Conservation (phyloP, 2,888 invertebrate genomes). For the Azorinus chamasolen region DNA sequence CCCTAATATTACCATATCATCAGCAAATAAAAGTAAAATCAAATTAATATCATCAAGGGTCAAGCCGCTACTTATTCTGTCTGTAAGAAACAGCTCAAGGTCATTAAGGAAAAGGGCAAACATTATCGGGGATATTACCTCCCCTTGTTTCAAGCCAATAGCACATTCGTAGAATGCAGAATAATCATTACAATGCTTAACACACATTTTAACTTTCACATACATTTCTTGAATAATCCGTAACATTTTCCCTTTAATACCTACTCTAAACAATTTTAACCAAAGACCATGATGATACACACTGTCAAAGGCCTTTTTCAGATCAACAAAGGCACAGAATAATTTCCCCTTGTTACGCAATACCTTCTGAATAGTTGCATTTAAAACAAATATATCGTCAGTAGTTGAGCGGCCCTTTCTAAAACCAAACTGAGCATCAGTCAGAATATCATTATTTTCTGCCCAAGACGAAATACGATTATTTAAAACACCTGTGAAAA, state of each 20-base stretch:
- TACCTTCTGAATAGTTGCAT: slow-evolving; percentile 4
- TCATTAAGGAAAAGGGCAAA: too few species aligned
- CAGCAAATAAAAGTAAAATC: too few species aligned
- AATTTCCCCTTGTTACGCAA: neutral
- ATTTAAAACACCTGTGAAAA: slow-evolving; percentile 28
- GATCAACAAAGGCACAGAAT: neutral
- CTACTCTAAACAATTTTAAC: slow-evolving; percentile 13
- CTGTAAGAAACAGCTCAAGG: too few species aligned
- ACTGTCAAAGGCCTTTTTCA: too few species aligned
- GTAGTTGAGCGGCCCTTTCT: slow-evolving; percentile 11
- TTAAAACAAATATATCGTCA: slow-evolving; percentile 15
- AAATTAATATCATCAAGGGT: too few species aligned
- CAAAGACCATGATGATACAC: slow-evolving; percentile 17
- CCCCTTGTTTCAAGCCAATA: slow-evolving; percentile 23
- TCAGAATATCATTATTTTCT: slow-evolving; percentile 9
- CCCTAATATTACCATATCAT: too few species aligned
- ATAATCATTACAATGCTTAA: neutral
- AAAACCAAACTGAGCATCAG: slow-evolving; percentile 10
- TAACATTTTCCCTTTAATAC: slow-evolving; percentile 10
- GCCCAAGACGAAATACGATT: neutral
- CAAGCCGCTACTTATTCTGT: too few species aligned
- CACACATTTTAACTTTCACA: slow-evolving; percentile 5
- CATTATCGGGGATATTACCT: too few species aligned
- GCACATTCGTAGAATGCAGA: slow-evolving; percentile 18
- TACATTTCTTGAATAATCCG: slow-evolving; percentile 14